Base-by-base conservation (phyloP, 2,797 vertebrate genomes). In the Sphenodon punctatus region DNA sequence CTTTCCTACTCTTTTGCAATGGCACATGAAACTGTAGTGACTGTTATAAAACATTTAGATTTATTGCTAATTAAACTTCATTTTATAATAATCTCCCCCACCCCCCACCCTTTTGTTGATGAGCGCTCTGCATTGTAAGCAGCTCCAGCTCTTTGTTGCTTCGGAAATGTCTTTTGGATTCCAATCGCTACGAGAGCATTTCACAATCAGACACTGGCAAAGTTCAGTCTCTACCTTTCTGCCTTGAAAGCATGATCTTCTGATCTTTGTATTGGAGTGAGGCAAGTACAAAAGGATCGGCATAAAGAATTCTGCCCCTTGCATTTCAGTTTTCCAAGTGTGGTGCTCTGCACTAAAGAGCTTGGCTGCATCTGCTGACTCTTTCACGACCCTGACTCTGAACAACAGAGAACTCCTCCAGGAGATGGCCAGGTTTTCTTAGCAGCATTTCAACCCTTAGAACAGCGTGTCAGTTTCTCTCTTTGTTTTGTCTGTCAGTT, bases 101-200 rank as follows among this genome's bases (percentile, higher is more conserved):
- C n/a, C n/a, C n/a, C n/a, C n/a, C n/a, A n/a, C n/a, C n/a, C n/a
- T 41, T 14, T 4, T 66, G 25, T 73, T 82, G 19, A 42, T 73
- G 42, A 74, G 74, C 88, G 64, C 46, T 48, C 46, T 48, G 23
- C 25, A 82, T 76, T 71, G n/a, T n/a, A n/a, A 78, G 51, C 60
- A 71, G 48, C 59, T 64, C 10, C 56, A 36, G 60, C 14, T 6
- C 34, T n/a, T n/a, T 7, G 58, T 39, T 15, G 23, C 25, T 39
- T 17, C 39, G 23, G n/a, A 41, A 39, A 30, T 67, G 70, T 41
- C 39, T 75, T 59, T 73, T 61, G 27, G 53, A 38, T 75, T 64
- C 61, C 46, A 80, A 75, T 81, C 45, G 48, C 58, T 49, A 20
- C 43, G 72, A 48, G 10, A 14, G 5, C 76, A 12, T 71, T 91